These are phyloP conservation scores for Yponomeuta cagnagella DNA, from an alignment of 2,888 invertebrate species.

Conservation along the genomic window DNA sequence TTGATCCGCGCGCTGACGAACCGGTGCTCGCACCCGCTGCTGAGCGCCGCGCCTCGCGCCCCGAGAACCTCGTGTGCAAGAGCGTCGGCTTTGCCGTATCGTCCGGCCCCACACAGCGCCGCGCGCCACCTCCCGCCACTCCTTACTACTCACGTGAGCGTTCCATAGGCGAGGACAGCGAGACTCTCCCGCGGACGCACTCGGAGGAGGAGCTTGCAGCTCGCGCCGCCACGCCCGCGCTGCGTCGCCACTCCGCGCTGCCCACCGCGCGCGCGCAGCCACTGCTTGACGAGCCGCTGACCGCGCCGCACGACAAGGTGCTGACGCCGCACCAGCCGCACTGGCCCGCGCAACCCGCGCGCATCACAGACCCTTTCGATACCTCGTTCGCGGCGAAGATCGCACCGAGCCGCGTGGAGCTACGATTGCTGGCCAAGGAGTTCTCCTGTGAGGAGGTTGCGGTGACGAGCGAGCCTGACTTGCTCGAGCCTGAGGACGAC, in stretches of 20 bases:
- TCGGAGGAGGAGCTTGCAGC: slow-evolving; percentile 81
- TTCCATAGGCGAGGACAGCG: slow-evolving; percentile 71
- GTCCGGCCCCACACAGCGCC: slow-evolving; percentile 77
- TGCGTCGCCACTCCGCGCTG: slow-evolving; percentile 72
- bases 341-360: slow-evolving; percentile 66
- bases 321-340: slow-evolving; percentile 70
- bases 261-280: slow-evolving; percentile 41
- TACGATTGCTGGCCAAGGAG: slow-evolving; percentile 85
- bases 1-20: slow-evolving; percentile 86
- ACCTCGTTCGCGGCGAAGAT: slow-evolving; percentile 88
- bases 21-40: slow-evolving; percentile 29
- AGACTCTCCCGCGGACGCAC: slow-evolving; percentile 73
- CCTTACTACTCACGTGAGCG: slow-evolving; percentile 85
- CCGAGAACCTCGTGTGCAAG: slow-evolving; percentile 75
- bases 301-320: slow-evolving; percentile 71
- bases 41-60: slow-evolving; percentile 78
- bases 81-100: slow-evolving; percentile 70
- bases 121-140: slow-evolving; percentile 83
- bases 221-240: slow-evolving; percentile 52
- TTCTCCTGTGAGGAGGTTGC: slow-evolving; percentile 75
- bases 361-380: slow-evolving; percentile 85
- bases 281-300: background rate
- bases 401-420: slow-evolving; percentile 85
- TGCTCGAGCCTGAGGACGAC: slow-evolving; percentile 71
- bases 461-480: slow-evolving; percentile 41